Conservation (phyloP, 2,888 invertebrate genomes). For the Allolobophora icterica region DNA sequence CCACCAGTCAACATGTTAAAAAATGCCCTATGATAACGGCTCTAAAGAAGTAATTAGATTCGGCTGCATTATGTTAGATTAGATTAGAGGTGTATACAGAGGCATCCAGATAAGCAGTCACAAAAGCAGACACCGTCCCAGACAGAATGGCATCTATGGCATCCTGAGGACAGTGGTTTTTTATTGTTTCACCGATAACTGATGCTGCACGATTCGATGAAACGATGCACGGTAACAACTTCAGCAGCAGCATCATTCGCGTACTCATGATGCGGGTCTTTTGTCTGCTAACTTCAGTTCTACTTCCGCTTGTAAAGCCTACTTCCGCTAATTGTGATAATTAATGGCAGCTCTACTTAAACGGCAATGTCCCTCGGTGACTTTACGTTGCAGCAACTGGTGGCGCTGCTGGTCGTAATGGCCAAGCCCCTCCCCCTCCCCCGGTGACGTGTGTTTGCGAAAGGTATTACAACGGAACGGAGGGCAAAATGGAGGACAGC, state of each 20-base stretch:
- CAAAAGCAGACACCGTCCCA: neutral
- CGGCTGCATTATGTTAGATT: no score
- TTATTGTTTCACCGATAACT: neutral
- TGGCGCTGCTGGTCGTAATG: neutral
- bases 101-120: neutral
- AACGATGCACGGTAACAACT: neutral
- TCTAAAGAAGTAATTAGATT: no score
- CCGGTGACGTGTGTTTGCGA: neutral
- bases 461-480: neutral
- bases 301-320: neutral
- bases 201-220: neutral
- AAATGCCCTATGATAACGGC: no score
- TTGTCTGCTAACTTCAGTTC: neutral
- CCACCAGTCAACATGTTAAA: no score
- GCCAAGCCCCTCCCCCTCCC: neutral
- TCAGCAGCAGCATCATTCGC: neutral
- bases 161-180: neutral
- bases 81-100: neutral
- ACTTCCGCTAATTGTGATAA: conserved; percentile 11
- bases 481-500: neutral
- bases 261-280: neutral
- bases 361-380: neutral
- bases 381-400: neutral
- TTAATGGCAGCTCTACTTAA: neutral
- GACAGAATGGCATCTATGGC: neutral